phyloP scores from a whole-genome alignment of 2,797 vertebrate species.

The Hydrolagus colliei region DNA sequence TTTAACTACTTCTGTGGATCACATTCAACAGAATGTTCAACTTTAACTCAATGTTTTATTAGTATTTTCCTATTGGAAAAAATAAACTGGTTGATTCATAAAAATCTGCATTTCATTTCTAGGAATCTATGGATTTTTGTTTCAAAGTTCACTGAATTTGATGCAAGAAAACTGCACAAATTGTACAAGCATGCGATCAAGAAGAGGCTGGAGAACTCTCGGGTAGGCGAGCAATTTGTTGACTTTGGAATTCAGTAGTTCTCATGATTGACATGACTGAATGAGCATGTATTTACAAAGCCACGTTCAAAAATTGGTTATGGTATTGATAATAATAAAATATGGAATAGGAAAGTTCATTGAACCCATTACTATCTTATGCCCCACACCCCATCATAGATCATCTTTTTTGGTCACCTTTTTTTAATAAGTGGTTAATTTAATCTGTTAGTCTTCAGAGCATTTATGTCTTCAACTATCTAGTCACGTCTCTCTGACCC shows the following conservation, averaged over 20 bases:
- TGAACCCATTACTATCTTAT: not conserved
- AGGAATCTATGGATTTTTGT: slow-evolving; percentile 99
- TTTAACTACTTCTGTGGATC: too few species aligned
- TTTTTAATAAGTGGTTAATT: too few species aligned
- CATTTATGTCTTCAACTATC: too few species aligned
- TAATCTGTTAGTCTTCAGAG: too few species aligned
- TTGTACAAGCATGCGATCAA: slow-evolving; percentile 98
- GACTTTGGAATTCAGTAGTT: not conserved
- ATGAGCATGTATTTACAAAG: too few species aligned
- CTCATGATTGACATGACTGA: not conserved
- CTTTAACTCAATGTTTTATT: not conserved
- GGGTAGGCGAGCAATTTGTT: slow-evolving; percentile 58
- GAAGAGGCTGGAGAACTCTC: slow-evolving; percentile 86
- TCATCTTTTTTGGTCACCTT: not conserved
- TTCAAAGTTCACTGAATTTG: slow-evolving; percentile 98
- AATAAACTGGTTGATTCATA: not conserved
- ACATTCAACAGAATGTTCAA: too few species aligned
- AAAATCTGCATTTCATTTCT: slow-evolving; percentile 39
- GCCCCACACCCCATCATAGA: not conserved
- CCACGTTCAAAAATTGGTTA: not conserved
- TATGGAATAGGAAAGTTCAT: not conserved
- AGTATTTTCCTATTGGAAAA: not conserved
- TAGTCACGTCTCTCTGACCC: too few species aligned
- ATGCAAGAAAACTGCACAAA: slow-evolving; percentile 94
- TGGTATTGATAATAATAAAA: not conserved